Conservation (phyloP, 2,888 invertebrate species). For the Leptopterna dolabrata region DNA sequence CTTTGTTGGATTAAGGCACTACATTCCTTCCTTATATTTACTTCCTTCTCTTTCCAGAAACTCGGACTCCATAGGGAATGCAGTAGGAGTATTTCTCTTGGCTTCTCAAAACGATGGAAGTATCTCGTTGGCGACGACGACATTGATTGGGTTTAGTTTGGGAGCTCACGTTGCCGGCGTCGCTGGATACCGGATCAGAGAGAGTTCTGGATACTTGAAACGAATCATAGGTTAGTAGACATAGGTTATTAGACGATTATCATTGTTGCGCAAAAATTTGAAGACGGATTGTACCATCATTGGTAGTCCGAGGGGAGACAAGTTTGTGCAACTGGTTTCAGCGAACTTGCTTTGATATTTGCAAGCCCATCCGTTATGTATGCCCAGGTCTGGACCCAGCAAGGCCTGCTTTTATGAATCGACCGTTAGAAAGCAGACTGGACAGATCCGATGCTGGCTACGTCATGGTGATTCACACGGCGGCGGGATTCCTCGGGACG, state of each 20-base stretch:
- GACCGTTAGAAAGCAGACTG: neutral
- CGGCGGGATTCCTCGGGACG: conserved; percentile 52
- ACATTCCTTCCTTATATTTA: no score
- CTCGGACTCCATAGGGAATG: conserved; percentile 17
- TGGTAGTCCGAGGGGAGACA: no score
- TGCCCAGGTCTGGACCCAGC: conserved; percentile 55
- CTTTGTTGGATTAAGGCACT: no score
- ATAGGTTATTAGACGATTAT: no score
- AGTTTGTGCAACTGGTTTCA: no score
- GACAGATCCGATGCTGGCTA: conserved; percentile 54
- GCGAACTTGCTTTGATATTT: no score
- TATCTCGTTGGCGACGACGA: conserved; percentile 44
- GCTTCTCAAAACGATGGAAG: conserved; percentile 6
- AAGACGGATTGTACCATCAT: no score
- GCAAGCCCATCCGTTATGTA: neutral
- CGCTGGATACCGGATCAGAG: conserved; percentile 41
- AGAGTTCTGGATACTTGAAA: conserved; percentile 14
- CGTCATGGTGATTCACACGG: conserved; percentile 57
- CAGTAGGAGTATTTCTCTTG: conserved; percentile 26
- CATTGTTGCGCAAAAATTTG: no score
- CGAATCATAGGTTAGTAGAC: conserved; percentile 39
- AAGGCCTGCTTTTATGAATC: conserved; percentile 42
- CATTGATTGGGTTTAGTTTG: conserved; percentile 54
- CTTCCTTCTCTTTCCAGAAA: conserved; percentile 23
- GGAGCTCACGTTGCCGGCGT: conserved; percentile 55